Base-by-base conservation (phyloP, 1,140 invertebrate species). In the Laupala kohalensis region DNA sequence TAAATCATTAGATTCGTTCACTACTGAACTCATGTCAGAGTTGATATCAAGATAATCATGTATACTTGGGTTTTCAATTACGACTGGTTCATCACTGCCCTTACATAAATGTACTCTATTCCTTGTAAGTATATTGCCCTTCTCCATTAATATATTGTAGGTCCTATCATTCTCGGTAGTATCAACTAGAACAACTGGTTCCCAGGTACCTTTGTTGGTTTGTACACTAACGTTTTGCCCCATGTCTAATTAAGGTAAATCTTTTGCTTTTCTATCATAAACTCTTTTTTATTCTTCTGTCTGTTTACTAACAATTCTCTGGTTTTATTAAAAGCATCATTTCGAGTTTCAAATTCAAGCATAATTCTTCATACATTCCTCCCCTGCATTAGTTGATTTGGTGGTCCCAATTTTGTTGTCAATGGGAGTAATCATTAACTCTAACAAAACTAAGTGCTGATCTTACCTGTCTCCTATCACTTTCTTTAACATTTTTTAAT, bases 401-500 rank as follows among this genome's bases (percentile, higher is more conserved):
- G 75, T 0, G 75, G 70, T 30, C 23, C n/a, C n/a, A 69, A 25
- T 37, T n/a, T 6, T 69, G 2, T 64, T 69, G 65, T 71, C 25
- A 24, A 72, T 53, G n/a, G 68, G 71, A 30, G 66, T 75, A 29
- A 72, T 74, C 29, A 69, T 37, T n/a, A 65, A 72, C 15, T 73
- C 69, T 25, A 74, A 74, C 29, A 72, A 62, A 26, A 67, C 73
- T 67, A 74, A 71, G 29, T 74, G 28, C 15, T 67, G 62, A 24
- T 76, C 72, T 71, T 64, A 13, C 66, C 78, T 70, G 75, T 76
- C 69, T 78, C 75, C 69, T 77, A 77, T 69, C 77, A 37, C 64
- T 72, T 79, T 78, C 69, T 72, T 75, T 9, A 78, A 53, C 19
- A 80, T 74, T n/a, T 76, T 80, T 80, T 64, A 74, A 67, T 28